Evolutionary conservation across 2,113 vertebrate species (phyloP).

Genomic region (Chamaetylas fuelleborni): DNA sequence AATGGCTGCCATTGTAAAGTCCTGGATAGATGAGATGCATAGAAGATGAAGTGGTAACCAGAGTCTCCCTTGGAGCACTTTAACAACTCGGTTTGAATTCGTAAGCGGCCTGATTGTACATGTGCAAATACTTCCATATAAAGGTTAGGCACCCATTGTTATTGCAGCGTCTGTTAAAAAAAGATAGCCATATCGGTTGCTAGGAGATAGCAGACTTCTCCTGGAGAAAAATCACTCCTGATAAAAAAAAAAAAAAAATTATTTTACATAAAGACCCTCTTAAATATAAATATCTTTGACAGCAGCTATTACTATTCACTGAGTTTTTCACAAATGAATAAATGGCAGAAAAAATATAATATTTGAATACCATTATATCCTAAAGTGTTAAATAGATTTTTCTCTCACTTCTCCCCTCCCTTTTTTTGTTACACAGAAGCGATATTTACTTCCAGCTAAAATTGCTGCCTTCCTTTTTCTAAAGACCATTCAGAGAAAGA

Average conservation of each 20-base stretch:
- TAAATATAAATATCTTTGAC: slow-evolving; percentile 81
- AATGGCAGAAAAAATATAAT: slow-evolving; percentile 76
- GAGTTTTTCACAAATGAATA: slow-evolving; percentile 73
- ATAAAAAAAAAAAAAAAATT: slow-evolving; percentile 48
- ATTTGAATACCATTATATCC: slow-evolving; percentile 71
- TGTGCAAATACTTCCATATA: slow-evolving; percentile 69
- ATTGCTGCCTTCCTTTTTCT: slow-evolving; percentile 57
- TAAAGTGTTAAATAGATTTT: slow-evolving; percentile 73
- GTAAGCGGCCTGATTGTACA: slow-evolving; percentile 56
- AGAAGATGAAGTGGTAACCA: slow-evolving; percentile 7
- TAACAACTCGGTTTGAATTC: slow-evolving; percentile 70
- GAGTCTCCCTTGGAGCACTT: slow-evolving; percentile 49
- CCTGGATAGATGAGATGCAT: neutral
- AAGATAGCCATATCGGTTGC: slow-evolving; percentile 77
- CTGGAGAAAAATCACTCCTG: slow-evolving; percentile 73
- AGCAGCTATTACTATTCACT: slow-evolving; percentile 76
- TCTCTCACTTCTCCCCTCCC: neutral
- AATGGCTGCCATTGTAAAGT: slow-evolving; percentile 27
- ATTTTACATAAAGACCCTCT: slow-evolving; percentile 78
- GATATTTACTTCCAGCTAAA: slow-evolving; percentile 54
- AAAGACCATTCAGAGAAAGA: slow-evolving; percentile 28
- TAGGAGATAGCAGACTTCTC: slow-evolving; percentile 76
- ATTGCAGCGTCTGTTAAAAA: slow-evolving; percentile 65
- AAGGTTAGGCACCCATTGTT: slow-evolving; percentile 68
- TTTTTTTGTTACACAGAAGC: slow-evolving; percentile 53